A percentile compares a stretch with the other conserved stretches of the same genome.
phyloP scores from a whole-genome alignment of 2,797 vertebrate genomes.

The Cryptoprocta ferox region DNA sequence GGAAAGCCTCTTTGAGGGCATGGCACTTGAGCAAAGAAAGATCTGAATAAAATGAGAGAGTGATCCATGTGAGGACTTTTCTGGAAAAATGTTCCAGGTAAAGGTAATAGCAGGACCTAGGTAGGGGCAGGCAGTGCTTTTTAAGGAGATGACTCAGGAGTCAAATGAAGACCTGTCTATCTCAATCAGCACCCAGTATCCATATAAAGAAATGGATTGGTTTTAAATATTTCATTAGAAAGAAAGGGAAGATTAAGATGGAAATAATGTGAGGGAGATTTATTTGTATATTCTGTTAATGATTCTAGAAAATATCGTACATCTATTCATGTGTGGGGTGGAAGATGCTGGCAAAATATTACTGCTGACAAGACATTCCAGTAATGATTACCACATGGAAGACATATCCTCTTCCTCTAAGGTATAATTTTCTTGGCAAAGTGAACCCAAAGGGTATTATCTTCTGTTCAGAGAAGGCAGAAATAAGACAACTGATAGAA shows the following conservation, averaged over 20 bases:
- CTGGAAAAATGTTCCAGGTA: neutral
- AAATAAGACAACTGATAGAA: neutral
- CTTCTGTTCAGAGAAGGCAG: constrained; percentile 25
- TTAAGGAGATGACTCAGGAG: neutral
- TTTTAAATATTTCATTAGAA: neutral
- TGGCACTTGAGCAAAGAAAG: constrained; percentile 19
- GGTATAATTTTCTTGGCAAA: neutral
- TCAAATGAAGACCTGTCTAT: neutral
- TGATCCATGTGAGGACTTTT: neutral
- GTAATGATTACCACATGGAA: neutral
- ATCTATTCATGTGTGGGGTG: neutral
- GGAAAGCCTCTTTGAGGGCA: neutral
- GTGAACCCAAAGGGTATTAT: neutral
- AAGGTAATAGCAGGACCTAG: neutral
- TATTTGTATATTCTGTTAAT: constrained; percentile 4
- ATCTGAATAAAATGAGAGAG: neutral
- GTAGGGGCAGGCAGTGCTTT: neutral
- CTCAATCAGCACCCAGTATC: neutral
- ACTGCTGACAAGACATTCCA: neutral
- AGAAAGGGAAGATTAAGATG: neutral
- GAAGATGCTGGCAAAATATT: neutral
- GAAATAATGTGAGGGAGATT: neutral
- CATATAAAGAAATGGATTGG: neutral
- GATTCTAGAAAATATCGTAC: neutral
- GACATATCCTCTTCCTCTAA: neutral